Evolutionary conservation across 2,797 vertebrate genomes (phyloP).

Genomic region (Oreonectes daqikongensis): DNA sequence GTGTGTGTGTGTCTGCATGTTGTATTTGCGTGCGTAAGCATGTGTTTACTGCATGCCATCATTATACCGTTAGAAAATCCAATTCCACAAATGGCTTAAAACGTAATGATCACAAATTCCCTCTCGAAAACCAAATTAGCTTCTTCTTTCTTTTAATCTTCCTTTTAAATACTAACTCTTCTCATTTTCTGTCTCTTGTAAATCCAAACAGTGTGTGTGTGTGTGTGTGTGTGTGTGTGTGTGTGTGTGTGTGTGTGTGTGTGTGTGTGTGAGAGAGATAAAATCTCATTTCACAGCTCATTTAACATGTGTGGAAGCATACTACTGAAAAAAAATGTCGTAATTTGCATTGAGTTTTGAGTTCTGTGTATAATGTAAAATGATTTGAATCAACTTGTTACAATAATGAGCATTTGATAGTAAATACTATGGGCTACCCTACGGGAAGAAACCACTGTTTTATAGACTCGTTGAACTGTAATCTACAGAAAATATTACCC

Average conservation of each 20-base stretch:
- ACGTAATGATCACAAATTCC: slow-evolving; percentile 21
- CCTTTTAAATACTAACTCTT: slow-evolving; percentile 7
- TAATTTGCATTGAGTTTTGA: not conserved
- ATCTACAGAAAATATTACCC: slow-evolving; percentile 22
- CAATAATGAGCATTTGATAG: slow-evolving; percentile 17
- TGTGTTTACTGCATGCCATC: not conserved
- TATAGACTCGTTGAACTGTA: slow-evolving; percentile 2
- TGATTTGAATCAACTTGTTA: slow-evolving; percentile 1
- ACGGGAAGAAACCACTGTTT: slow-evolving; percentile 3
- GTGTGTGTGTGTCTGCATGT: not conserved
- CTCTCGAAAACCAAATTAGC: slow-evolving; percentile 1
- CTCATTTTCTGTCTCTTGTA: not conserved
- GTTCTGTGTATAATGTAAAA: slow-evolving; percentile 6
- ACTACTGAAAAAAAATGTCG: slow-evolving; percentile 25
- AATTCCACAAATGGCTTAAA: slow-evolving; percentile 12
- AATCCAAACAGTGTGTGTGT: not conserved
- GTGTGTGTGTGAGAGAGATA: no score
- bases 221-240: no score
- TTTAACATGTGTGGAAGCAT: slow-evolving; percentile 27
- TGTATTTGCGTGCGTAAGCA: not conserved
- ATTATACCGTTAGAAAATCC: not conserved
- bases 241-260: no score
- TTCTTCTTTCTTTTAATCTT: slow-evolving; percentile 25
- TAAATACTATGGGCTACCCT: not conserved
- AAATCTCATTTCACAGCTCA: slow-evolving; percentile 47